Evolutionary conservation across 1,140 invertebrate species (phyloP), one percentile per base, ranked within the genome.

Genomic region (Drosophila albomicans): DNA sequence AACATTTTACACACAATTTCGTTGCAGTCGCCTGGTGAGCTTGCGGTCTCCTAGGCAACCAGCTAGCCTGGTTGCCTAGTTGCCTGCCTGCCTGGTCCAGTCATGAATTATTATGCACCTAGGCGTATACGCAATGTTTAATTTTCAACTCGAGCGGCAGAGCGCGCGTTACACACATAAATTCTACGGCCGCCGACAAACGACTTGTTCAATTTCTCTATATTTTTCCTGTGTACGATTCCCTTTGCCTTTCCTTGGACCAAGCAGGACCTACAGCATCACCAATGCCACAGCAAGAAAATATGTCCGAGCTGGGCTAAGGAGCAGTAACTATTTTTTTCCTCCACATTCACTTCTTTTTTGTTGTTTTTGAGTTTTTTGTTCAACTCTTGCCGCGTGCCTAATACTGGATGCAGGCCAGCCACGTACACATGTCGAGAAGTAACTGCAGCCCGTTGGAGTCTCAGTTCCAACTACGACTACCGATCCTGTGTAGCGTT

Each of bases 121-220:
- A 89, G 86, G 85, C 85, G 85, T 89, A 90, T 89, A 89, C 85
- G 85, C 85, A 89, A 89, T 89, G 86, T 89, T 90, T 89, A 89
- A 89, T 89, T 89, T 88, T 89, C 85, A 88, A 89, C 81, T 88
- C 81, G 70, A 79, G 48, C 78, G 56, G 28, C 64, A 61, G 66
- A 52, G 51, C 52, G 69, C 79, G 57, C 74, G 20, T 70, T 65
- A 49, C 67, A 75, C 85, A 90, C 85, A 90, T 89, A 88, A 88
- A 88, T 89, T 88, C 81, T 85, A 82, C 64, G 65, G 75, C 68
- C 68, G 71, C 78, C 85, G 86, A 88, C 85, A 88, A 89, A 88
- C 84, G 84, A 88, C 84, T 89, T 88, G 84, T 88, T 88, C 85
- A 89, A 89, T 89, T 89, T 88, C 77, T 80, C 78, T 64, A 67